Evolutionary conservation across 53 echinoderm and acorn worm genomes (phyloP).

Genomic region (Henricia sp.): DNA sequence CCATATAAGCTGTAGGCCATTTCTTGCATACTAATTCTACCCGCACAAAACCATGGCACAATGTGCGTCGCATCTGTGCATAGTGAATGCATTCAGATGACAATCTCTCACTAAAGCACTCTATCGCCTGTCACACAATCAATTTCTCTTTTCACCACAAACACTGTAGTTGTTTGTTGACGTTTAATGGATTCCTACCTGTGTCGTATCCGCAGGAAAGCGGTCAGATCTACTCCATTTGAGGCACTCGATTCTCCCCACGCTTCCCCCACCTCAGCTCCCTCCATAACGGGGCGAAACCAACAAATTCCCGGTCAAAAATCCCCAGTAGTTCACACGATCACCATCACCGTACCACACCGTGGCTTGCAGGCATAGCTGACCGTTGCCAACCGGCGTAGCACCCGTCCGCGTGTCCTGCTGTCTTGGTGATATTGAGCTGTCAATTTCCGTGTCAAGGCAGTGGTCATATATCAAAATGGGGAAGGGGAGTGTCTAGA

Average conservation of each 20-base stretch:
- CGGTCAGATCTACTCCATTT: slow-evolving; percentile 20
- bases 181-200: slow-evolving; percentile 3
- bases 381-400: too few species aligned
- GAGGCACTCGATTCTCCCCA: background rate
- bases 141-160: too few species aligned
- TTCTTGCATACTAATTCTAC: too few species aligned
- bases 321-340: background rate
- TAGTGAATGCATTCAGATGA: too few species aligned
- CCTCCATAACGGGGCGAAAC: too few species aligned
- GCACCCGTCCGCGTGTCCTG: background rate
- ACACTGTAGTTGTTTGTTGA: background rate
- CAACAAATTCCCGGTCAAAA: slow-evolving; percentile 5
- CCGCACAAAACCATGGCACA: too few species aligned
- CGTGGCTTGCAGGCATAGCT: too few species aligned
- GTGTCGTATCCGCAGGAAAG: slow-evolving; percentile 30
- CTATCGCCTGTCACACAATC: too few species aligned
- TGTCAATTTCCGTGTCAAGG: background rate
- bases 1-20: too few species aligned
- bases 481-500: background rate
- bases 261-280: slow-evolving; percentile 7
- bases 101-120: too few species aligned
- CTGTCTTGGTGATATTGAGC: background rate
- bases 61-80: too few species aligned
- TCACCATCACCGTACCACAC: background rate
- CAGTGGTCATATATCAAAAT: background rate